phyloP scores from a whole-genome alignment of 2,113 vertebrate species.

The Oncorhynchus mykiss region DNA sequence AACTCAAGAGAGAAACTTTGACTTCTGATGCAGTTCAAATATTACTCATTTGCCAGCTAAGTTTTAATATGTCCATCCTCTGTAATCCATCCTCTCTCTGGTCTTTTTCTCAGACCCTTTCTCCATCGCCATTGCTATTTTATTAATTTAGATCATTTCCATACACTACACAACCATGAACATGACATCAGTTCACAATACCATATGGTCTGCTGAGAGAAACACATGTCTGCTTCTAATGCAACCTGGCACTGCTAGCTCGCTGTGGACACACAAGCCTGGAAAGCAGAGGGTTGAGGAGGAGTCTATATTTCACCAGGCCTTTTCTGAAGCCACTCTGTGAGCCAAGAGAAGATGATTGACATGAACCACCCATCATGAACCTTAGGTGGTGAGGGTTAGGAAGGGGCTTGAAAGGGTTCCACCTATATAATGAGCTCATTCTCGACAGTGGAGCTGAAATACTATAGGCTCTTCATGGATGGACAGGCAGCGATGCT shows the following conservation, averaged over 20 bases:
- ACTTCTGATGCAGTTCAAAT: conserved; percentile 7
- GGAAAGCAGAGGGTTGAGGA: conserved; percentile 6
- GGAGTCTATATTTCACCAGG: background rate
- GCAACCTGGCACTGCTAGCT: conserved; percentile 14
- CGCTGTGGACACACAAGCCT: background rate
- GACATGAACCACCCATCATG: conserved; percentile 40
- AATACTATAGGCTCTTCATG: conserved; percentile 2
- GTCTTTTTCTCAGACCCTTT: too few relatives aligned
- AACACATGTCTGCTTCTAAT: conserved; percentile 21
- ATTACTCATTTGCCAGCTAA: conserved; percentile 34
- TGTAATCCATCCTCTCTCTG: too few relatives aligned
- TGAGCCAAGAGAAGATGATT: conserved; percentile 23
- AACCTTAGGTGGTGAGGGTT: conserved; percentile 50
- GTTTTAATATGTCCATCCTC: background rate
- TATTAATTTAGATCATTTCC: conserved; percentile 22
- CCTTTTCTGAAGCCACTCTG: background rate
- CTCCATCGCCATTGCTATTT: too few relatives aligned
- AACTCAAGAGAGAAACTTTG: too few relatives aligned
- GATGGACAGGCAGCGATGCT: conserved; percentile 3
- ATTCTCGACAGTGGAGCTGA: conserved; percentile 29
- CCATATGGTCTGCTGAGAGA: conserved; percentile 43
- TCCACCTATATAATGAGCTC: conserved; percentile 46
- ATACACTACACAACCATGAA: conserved; percentile 11
- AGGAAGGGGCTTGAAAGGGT: conserved; percentile 34
- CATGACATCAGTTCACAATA: conserved; percentile 46